Conservation (phyloP, 2,797 vertebrate genomes). For the Syngnathus rostellatus region DNA sequence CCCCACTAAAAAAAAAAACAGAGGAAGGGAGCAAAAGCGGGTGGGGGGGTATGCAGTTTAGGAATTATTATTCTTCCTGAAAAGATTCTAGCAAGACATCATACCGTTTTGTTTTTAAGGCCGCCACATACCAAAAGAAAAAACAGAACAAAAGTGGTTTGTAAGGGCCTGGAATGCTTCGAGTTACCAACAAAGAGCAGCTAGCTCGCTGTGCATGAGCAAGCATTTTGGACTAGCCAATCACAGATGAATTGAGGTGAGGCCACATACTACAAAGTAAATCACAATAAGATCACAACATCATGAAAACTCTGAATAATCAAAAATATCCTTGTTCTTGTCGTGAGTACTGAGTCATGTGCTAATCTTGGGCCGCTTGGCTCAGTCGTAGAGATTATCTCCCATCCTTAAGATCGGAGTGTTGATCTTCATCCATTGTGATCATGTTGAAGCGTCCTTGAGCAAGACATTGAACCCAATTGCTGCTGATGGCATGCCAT, state of each 20-base stretch:
- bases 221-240: slow-evolving; percentile 1
- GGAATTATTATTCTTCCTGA: slow-evolving; percentile 25
- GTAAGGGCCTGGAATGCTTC: slow-evolving; percentile 36
- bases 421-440: too few relatives aligned
- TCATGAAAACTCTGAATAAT: neutral
- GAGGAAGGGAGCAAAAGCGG: slow-evolving; percentile 20
- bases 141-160: slow-evolving; percentile 39
- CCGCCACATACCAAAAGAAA: slow-evolving; percentile 50
- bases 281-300: neutral
- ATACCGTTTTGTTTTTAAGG: slow-evolving; percentile 12
- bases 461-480: too few relatives aligned
- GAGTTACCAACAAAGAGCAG: neutral
- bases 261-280: neutral
- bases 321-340: neutral
- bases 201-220: slow-evolving; percentile 23
- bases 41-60: slow-evolving; percentile 33
- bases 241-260: neutral
- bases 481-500: too few relatives aligned
- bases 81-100: neutral
- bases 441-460: too few relatives aligned
- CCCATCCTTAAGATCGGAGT: too few relatives aligned
- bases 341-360: neutral
- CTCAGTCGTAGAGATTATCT: neutral
- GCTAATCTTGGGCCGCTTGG: neutral
- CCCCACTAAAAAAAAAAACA: slow-evolving; percentile 41